Evolutionary conservation across 2,113 vertebrate species (phyloP), one percentile per base, ranked within the genome.

Genomic region (Rhipidura dahli): DNA sequence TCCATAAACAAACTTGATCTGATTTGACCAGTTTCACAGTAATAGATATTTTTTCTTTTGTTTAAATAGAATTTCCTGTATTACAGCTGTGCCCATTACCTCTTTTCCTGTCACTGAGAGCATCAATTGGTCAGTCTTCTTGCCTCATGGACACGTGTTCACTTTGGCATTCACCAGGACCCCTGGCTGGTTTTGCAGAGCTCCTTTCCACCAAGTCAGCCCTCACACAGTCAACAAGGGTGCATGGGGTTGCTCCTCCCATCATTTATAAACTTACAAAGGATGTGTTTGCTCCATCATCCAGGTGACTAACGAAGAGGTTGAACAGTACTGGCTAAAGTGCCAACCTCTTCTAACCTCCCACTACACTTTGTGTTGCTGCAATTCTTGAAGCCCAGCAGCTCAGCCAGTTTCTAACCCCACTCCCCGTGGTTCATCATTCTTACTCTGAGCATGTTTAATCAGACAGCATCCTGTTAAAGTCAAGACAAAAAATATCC

Each of bases 381-480:
- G 31, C 20, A 76, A 50, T 76, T 13, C 35, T 31, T 66, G 42
- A 42, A 57, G 26, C 5, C 15, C 42, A 65, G 30, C 13, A 66
- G 20, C 51, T 66, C 51, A 66, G 31, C 8, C 51, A 17, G 6
- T 50, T 76, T 35, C 61, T 13, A 42, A 20, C n/a, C 42, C 30
- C 9, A 42, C 4, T 65, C 15, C 3, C 26, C 0, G 0, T 26
- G 11, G 6, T 11, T 50, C 16, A 26, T 20, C 8, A 30, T 20
- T 76, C n/a, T 42, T 42, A 31, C 26, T 50, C 21, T 30, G 31
- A 42, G 16, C 16, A 11, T 17, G 7, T 18, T 76, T 57, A 21
- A 1, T 50, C 31, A 66, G 26, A 18, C 16, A 35, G 61, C 26
- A 50, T 57, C 24, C 10, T 65, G 24, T 49, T 40, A 49, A 49